Evolutionary conservation across 35 echinoderm and acorn worm species (phyloP).

Genomic region (Lytechinus variegatus): DNA sequence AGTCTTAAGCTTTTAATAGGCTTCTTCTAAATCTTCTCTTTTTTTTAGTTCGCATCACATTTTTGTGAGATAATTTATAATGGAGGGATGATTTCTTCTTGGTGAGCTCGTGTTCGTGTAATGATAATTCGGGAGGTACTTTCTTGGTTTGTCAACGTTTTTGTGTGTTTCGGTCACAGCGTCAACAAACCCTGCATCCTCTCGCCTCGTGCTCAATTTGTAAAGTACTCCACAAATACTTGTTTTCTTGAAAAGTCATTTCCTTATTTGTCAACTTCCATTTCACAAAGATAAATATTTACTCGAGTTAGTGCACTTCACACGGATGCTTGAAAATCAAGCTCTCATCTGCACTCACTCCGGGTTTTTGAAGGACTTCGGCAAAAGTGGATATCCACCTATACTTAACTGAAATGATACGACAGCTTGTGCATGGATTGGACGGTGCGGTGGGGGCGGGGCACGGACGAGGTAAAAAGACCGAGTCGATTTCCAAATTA

Average conservation of each 20-base stretch:
- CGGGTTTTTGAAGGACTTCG: background rate
- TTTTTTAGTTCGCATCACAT: no score
- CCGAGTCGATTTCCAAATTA: no score
- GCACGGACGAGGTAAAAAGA: no score
- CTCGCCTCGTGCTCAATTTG: background rate
- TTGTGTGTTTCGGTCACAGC: background rate
- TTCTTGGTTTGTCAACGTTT: no score
- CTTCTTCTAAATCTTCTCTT: no score
- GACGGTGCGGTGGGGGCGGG: no score
- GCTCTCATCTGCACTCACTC: background rate
- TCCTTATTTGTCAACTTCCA: constrained; percentile 1
- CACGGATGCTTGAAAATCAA: background rate
- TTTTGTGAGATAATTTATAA: no score
- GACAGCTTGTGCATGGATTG: background rate
- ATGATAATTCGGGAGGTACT: no score
- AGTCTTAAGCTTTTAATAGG: no score
- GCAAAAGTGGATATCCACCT: background rate
- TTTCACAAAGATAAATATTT: background rate
- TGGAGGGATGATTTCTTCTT: no score
- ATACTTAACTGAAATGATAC: background rate
- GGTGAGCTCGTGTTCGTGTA: no score
- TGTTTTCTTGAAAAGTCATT: background rate
- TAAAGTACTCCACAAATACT: background rate
- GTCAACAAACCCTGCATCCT: background rate
- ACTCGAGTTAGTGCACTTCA: background rate